These are phyloP conservation scores for Columba livia DNA, from an alignment of 2,113 vertebrate species.

Conservation along the genomic window DNA sequence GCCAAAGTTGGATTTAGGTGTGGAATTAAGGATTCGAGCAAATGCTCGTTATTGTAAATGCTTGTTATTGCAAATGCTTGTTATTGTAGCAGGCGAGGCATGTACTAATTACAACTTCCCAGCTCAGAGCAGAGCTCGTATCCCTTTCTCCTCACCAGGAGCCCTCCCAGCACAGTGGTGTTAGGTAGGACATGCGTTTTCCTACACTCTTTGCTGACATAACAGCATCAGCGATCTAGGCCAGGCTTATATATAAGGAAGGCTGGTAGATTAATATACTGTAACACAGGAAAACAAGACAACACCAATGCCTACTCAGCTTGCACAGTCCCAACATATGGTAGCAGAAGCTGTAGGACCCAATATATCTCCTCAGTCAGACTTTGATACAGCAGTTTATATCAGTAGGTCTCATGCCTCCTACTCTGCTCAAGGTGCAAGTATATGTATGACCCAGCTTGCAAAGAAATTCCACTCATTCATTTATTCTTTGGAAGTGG, in stretches of 20 bases:
- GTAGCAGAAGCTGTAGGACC: neutral
- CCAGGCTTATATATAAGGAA: neutral
- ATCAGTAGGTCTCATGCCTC: neutral
- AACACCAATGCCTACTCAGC: rapidly evolving
- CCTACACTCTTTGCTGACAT: neutral
- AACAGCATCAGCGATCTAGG: neutral
- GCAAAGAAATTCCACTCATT: neutral
- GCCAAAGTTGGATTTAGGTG: neutral
- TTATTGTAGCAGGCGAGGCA: neutral
- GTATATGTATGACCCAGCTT: neutral
- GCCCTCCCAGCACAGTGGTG: neutral
- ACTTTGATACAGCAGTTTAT: neutral
- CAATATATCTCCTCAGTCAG: neutral
- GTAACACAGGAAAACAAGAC: neutral
- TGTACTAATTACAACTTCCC: neutral
- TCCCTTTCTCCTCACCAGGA: neutral
- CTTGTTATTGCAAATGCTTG: neutral
- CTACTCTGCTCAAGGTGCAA: neutral
- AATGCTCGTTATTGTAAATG: neutral
- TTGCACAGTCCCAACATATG: neutral
- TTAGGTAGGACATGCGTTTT: neutral
- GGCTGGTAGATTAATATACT: neutral
- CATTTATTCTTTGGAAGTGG: neutral
- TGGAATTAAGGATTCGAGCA: neutral
- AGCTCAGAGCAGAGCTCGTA: neutral